phyloP scores from a whole-genome alignment of 2,888 invertebrate species.

The Eurytoma adleriae region DNA sequence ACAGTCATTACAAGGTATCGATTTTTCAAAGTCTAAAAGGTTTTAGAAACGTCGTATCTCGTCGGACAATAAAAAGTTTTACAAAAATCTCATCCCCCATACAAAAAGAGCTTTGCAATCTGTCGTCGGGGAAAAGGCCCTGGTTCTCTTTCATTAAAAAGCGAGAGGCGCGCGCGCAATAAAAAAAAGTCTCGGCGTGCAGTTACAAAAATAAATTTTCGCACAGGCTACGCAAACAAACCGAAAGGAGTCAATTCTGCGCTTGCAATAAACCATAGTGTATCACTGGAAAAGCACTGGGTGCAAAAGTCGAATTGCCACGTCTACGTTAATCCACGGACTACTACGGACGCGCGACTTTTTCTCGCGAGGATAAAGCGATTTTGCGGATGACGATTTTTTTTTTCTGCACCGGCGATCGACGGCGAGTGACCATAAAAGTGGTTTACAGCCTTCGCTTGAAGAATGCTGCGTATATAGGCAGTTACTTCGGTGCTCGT shows the following conservation, averaged over 20 bases:
- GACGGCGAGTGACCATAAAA: constrained; percentile 30
- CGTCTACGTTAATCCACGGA: background rate
- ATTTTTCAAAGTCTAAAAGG: constrained; percentile 28
- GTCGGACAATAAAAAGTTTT: constrained; percentile 32
- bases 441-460: background rate
- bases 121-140: constrained; percentile 13
- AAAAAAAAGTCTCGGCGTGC: constrained; percentile 10
- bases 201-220: constrained; percentile 31
- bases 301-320: background rate
- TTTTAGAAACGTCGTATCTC: constrained; percentile 29
- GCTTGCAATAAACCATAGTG: background rate
- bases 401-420: constrained; percentile 2
- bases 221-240: background rate
- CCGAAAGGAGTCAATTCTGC: constrained; percentile 10
- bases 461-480: constrained; percentile 26
- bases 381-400: constrained; percentile 25
- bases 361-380: constrained; percentile 26
- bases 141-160: background rate
- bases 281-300: background rate
- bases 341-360: background rate
- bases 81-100: constrained; percentile 26
- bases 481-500: constrained; percentile 45
- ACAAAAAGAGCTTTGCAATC: constrained; percentile 15
- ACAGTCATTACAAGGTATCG: constrained; percentile 18
- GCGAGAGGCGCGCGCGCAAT: constrained; percentile 15